Evolutionary conservation across 2,797 vertebrate genomes (phyloP).

Genomic region (Myotis daubentonii): DNA sequence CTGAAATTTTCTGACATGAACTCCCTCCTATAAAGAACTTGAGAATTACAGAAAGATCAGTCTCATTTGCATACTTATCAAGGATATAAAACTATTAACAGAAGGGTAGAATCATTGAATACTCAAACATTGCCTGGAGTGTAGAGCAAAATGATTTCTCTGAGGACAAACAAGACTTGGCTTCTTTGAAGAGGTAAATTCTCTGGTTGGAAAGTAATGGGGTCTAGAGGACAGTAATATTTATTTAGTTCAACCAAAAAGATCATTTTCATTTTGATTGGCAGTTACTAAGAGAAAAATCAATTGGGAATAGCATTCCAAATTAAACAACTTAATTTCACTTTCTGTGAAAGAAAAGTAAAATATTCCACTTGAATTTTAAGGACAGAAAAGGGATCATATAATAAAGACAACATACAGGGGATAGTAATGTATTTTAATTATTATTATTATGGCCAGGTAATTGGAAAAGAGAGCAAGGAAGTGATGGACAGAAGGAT

Average conservation of each 20-base stretch:
- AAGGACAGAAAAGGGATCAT: background rate
- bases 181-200: conserved; percentile 6
- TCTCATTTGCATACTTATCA: conserved; percentile 21
- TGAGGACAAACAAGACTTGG: background rate
- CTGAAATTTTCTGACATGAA: conserved; percentile 20
- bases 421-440: background rate
- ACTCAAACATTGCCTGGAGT: background rate
- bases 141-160: background rate
- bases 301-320: background rate
- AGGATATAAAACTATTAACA: background rate
- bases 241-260: conserved; percentile 48
- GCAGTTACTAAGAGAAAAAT: conserved; percentile 30
- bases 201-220: background rate
- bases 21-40: background rate
- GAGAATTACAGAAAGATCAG: conserved; percentile 15
- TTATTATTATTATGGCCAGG: background rate
- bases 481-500: background rate
- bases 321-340: conserved; percentile 56
- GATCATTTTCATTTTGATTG: conserved; percentile 43
- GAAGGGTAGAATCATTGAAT: background rate
- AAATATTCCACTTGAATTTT: conserved; percentile 31
- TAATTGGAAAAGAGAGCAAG: background rate
- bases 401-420: background rate
- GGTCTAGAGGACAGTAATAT: background rate
- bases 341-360: conserved; percentile 30